phyloP scores from a whole-genome alignment of 2,113 vertebrate genomes.

The Amblyopsis rosae region DNA sequence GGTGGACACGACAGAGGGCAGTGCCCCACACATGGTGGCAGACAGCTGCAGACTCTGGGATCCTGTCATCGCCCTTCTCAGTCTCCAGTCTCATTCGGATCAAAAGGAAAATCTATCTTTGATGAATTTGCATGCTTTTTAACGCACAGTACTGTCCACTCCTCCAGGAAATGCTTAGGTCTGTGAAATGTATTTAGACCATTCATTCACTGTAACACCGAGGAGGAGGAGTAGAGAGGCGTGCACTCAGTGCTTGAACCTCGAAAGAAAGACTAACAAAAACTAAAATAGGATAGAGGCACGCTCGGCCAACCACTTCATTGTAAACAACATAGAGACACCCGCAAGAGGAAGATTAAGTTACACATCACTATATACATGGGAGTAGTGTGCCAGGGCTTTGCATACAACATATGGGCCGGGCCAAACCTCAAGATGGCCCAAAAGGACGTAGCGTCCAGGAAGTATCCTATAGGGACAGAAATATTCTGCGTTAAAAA shows the following conservation, averaged over 20 bases:
- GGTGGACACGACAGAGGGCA: constrained; percentile 27
- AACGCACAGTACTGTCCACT: background rate
- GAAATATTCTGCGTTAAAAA: constrained; percentile 71
- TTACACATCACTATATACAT: too few species aligned
- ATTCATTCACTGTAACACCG: too few species aligned
- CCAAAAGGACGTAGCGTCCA: constrained; percentile 37
- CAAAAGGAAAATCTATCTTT: constrained; percentile 23
- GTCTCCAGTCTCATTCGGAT: constrained; percentile 14
- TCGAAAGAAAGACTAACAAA: background rate
- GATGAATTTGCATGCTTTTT: constrained; percentile 18
- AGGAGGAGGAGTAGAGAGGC: too few species aligned
- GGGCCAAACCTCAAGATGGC: constrained; percentile 39
- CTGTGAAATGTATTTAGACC: too few species aligned
- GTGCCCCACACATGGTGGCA: constrained; percentile 13
- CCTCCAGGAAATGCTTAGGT: too few species aligned
- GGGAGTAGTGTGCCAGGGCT: background rate
- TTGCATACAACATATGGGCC: constrained; percentile 9
- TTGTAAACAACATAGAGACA: background rate
- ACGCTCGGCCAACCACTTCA: background rate
- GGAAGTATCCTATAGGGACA: constrained; percentile 43
- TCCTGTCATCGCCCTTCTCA: constrained; percentile 31
- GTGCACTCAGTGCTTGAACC: background rate
- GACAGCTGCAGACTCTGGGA: background rate
- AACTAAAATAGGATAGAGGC: background rate
- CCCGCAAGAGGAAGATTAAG: background rate